Evolutionary conservation across 2,797 vertebrate genomes (phyloP), one percentile per base, ranked within the genome.

Genomic region (Sebastes itinus): DNA sequence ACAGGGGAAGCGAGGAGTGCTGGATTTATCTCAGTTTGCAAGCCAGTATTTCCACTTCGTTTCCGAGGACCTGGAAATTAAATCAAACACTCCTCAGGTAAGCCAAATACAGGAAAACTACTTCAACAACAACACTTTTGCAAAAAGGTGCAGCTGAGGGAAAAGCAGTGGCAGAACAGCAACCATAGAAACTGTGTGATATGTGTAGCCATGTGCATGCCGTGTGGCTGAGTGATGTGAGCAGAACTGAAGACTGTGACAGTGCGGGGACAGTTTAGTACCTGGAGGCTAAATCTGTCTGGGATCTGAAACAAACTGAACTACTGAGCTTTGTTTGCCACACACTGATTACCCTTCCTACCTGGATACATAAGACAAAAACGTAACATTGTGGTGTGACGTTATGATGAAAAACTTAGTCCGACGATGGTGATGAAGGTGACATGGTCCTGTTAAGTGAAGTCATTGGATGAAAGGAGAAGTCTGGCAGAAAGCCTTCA

Each of bases 21-120:
- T 93, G 91, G 92, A 95, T 94, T 94, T 92, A 94, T 94, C 91
- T 94, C 92, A 78, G 88, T 88, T 75, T 91, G 89, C 13, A 76
- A 90, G 90, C 87, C 90, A 76, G 88, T 71, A 83, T 92, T 94
- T 88, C 93, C 93, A 52, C 91, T 92, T 87, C 90, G 75, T 90
- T 92, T 93, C 93, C 90, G 74, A 86, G 89, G 91, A 94, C 94
- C 94, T 95, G 91, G 72, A 93, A 94, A 91, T 94, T 95, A 92
- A 94, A 94, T 94, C 92, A 94, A 94, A 94, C 93, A 94, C 93
- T 94, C 93, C 93, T 94, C 91, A 92, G 86, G 88, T 80, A 85
- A 86, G 81, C 38, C 1, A 87, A 83, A 90, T 46, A 92, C 84
- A 79, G 61, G 78, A 72, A 56, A 38, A 69, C 66, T 1, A 73